Conservation (phyloP, 1,140 invertebrate genomes). For the Drosophila chauvacae region DNA sequence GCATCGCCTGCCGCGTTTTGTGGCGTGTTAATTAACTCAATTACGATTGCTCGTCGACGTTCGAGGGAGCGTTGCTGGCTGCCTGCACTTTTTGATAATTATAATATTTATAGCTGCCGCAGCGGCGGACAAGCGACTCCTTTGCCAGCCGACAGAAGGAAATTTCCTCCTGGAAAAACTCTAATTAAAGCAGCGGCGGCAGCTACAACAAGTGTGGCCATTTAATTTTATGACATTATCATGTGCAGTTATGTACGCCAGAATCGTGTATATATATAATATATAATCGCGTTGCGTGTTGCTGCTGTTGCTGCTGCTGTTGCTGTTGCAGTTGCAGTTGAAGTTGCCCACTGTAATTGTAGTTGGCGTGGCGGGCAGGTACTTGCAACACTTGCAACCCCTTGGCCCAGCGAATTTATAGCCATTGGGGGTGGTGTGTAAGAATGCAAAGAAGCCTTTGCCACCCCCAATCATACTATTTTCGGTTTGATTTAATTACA, state of each 20-base stretch:
- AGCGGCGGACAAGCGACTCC: conserved; percentile 23
- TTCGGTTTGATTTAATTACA: conserved; percentile 30
- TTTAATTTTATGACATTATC: conserved; percentile 84
- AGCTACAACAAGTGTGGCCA: conserved; percentile 71
- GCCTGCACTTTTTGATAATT: conserved; percentile 74
- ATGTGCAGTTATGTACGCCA: conserved; percentile 72
- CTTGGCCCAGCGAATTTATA: no score
- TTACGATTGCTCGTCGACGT: conserved; percentile 73
- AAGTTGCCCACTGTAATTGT: conserved; percentile 60
- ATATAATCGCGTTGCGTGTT: conserved; percentile 60
- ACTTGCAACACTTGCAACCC: conserved; percentile 38
- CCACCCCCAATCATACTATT: neutral
- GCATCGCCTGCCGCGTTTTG: conserved; percentile 73
- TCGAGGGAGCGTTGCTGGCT: conserved; percentile 33
- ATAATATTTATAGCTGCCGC: conserved; percentile 77
- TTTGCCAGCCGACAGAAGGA: conserved; percentile 47
- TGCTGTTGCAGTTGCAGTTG: conserved; percentile 22
- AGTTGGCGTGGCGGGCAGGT: conserved; percentile 36
- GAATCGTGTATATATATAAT: conserved; percentile 30
- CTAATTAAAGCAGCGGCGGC: conserved; percentile 69
- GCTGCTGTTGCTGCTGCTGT: conserved; percentile 7
- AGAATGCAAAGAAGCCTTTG: neutral
- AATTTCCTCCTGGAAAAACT: conserved; percentile 77
- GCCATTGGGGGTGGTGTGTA: conserved; percentile 14
- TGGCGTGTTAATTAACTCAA: conserved; percentile 83